Percentiles rank a stretch among this genome's conserved stretches.
These are phyloP conservation scores for Philereme vetulata DNA, from an alignment of 2,888 invertebrate species.

Conservation along the genomic window DNA sequence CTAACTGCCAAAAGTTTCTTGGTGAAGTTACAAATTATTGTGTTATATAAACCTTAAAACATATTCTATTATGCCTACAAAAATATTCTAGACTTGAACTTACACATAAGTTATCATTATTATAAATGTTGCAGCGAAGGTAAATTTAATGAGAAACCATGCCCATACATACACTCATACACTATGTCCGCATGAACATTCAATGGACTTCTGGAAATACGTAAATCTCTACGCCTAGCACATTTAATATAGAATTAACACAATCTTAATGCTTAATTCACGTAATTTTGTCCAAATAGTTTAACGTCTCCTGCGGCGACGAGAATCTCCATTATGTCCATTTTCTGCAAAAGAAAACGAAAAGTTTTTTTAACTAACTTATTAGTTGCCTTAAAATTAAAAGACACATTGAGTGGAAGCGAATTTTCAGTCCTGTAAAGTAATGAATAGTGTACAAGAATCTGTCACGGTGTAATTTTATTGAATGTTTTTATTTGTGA, in stretches of 20 bases:
- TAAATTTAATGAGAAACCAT: constrained; percentile 7
- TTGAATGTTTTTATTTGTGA: constrained; percentile 4
- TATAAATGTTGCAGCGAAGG: constrained; percentile 1
- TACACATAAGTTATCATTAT: not conserved
- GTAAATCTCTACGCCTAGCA: constrained; percentile 11
- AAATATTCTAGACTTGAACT: not conserved
- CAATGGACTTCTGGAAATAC: constrained; percentile 4
- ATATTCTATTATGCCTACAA: not conserved
- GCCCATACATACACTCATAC: too few species aligned
- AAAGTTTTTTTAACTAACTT: constrained; percentile 12
- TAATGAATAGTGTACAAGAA: constrained; percentile 2
- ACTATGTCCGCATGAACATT: constrained; percentile 10
- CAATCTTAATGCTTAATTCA: constrained; percentile 8
- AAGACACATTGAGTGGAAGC: constrained; percentile 2
- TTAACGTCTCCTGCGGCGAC: constrained; percentile 77
- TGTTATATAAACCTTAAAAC: not conserved
- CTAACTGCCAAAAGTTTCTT: not conserved
- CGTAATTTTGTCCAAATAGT: constrained; percentile 35
- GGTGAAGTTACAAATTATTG: not conserved
- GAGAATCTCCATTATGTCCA: constrained; percentile 77
- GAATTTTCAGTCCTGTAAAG: constrained; percentile 4
- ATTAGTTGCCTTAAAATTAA: not conserved
- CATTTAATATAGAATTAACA: constrained; percentile 31
- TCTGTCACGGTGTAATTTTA: constrained; percentile 5
- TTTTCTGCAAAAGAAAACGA: constrained; percentile 72